Evolutionary conservation across 1,140 invertebrate species (phyloP).

Genomic region (Cepaea nemoralis): DNA sequence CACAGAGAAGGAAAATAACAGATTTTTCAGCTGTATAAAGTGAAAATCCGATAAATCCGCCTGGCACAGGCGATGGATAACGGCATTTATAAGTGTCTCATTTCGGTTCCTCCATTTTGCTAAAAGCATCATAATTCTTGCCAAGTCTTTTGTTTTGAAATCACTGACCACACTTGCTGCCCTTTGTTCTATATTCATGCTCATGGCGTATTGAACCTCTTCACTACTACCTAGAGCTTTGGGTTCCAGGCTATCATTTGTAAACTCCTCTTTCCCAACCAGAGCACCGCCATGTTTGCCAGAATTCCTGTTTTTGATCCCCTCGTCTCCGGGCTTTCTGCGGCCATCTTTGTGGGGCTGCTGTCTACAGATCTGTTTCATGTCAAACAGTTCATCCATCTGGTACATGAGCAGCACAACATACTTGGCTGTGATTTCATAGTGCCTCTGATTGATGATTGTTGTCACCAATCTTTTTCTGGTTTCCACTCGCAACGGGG

Average conservation of each 20-base stretch:
- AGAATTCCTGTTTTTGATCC: background rate
- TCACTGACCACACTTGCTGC: background rate
- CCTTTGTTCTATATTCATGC: constrained; percentile 31
- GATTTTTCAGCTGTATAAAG: constrained; percentile 28
- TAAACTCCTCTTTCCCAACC: background rate
- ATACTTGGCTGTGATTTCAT: constrained; percentile 27
- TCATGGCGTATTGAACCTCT: background rate
- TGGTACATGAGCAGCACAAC: constrained; percentile 30
- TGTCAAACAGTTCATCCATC: constrained; percentile 29
- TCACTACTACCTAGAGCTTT: background rate
- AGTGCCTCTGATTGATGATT: constrained; percentile 25
- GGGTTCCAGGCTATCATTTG: background rate
- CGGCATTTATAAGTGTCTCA: constrained; percentile 16
- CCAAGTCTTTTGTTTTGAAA: constrained; percentile 30
- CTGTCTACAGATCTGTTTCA: background rate
- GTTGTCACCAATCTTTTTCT: background rate
- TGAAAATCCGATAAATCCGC: constrained; percentile 8
- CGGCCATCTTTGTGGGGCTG: background rate
- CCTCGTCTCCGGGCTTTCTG: too few species aligned
- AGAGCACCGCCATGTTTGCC: background rate
- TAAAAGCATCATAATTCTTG: constrained; percentile 14
- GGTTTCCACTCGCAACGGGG: background rate
- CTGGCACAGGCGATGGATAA: constrained; percentile 12
- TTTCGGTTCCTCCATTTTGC: constrained; percentile 23
- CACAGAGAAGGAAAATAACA: constrained; percentile 14